phyloP scores from a whole-genome alignment of 2,797 vertebrate species.

The Malacoraja senta region DNA sequence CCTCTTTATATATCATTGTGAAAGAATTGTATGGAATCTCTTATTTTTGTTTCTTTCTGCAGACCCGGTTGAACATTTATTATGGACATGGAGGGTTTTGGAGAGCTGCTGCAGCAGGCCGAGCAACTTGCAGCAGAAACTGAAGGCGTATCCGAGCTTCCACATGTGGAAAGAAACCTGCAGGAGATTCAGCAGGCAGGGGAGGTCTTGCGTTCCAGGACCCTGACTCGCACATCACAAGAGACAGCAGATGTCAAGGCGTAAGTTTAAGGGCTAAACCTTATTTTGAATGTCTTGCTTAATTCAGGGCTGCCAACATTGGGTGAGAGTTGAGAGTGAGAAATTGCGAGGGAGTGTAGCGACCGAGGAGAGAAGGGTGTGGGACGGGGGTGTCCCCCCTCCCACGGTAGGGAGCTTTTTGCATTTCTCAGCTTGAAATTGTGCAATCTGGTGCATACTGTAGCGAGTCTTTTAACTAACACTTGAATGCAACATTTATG shows the following conservation, averaged over 20 bases:
- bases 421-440: no score
- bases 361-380: no score
- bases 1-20: neutral
- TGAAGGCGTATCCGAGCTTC: constrained; percentile 87
- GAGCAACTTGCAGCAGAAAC: constrained; percentile 95
- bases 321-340: no score
- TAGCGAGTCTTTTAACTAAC: no score
- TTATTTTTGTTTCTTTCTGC: constrained; percentile 2
- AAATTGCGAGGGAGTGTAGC: no score
- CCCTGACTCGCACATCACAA: constrained; percentile 86
- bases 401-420: no score
- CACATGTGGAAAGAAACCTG: constrained; percentile 87
- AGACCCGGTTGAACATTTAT: constrained; percentile 6
- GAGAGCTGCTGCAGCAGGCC: constrained; percentile 92
- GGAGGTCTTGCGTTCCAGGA: constrained; percentile 85
- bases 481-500: no score
- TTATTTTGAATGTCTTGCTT: neutral
- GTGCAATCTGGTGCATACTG: no score
- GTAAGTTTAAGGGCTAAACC: constrained; percentile 60
- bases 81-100: constrained; percentile 92
- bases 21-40: neutral
- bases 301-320: no score
- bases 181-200: constrained; percentile 95
- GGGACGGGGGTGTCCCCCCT: no score
- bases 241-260: constrained; percentile 95